These are phyloP conservation scores for Styela clava DNA, from an alignment of 23 tunicate species.

Conservation along the genomic window DNA sequence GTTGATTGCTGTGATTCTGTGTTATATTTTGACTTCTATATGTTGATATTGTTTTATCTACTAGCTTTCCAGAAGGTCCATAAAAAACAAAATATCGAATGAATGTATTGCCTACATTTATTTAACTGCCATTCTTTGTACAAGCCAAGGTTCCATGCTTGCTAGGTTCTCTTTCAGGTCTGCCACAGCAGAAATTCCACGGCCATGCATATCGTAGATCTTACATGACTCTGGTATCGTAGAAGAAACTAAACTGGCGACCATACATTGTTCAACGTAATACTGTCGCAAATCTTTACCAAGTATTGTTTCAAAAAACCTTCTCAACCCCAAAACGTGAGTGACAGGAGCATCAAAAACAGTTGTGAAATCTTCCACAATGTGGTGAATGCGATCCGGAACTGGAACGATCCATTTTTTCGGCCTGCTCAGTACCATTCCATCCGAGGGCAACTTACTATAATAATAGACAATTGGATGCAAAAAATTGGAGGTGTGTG, in stretches of 20 bases:
- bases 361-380: slow-evolving; percentile 79
- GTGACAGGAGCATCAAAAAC: slow-evolving; percentile 50
- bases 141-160: slow-evolving; percentile 9
- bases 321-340: slow-evolving; percentile 34
- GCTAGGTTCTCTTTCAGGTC: not conserved
- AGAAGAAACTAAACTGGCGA: slow-evolving; percentile 8
- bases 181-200: slow-evolving; percentile 3
- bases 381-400: slow-evolving; percentile 72
- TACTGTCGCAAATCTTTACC: slow-evolving; percentile 22
- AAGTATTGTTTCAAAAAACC: slow-evolving; percentile 30
- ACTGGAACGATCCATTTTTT: slow-evolving; percentile 61
- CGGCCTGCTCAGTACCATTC: slow-evolving; percentile 26
- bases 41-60: too few relatives aligned
- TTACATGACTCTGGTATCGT: slow-evolving; percentile 30
- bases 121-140: not conserved
- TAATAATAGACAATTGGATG: slow-evolving; percentile 87
- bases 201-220: slow-evolving; percentile 12
- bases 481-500: slow-evolving; percentile 68
- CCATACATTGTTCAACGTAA: slow-evolving; percentile 41
- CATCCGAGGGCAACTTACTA: slow-evolving; percentile 8
- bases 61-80: too few relatives aligned
- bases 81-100: too few relatives aligned
- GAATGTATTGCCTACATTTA: too few relatives aligned
- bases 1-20: too few relatives aligned
- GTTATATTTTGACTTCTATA: too few relatives aligned